Percentiles rank a stretch among this genome's conserved stretches.
phyloP scores from a whole-genome alignment of 2,113 vertebrate genomes.

The Canis aureus region DNA sequence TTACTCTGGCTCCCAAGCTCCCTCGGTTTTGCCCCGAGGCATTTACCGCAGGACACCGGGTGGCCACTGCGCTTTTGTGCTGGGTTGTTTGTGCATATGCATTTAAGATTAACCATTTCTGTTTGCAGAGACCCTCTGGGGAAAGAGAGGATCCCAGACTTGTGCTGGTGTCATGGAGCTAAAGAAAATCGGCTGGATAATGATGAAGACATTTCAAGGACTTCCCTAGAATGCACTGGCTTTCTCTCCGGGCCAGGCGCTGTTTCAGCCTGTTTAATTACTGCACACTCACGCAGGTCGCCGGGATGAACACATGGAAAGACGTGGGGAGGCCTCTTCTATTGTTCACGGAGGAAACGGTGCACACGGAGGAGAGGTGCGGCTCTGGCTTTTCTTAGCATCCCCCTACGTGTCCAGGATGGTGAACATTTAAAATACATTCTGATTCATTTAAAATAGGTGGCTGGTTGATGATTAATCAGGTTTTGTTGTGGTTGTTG shows the following conservation, averaged over 20 bases:
- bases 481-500: background rate
- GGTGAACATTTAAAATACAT: constrained; percentile 63
- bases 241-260: constrained; percentile 79
- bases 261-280: constrained; percentile 86
- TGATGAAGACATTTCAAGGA: constrained; percentile 91
- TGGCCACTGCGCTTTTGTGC: constrained; percentile 68
- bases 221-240: constrained; percentile 75
- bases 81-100: constrained; percentile 41
- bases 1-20: background rate
- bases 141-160: constrained; percentile 68
- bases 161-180: constrained; percentile 87
- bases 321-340: constrained; percentile 79
- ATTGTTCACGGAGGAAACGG: constrained; percentile 74
- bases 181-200: constrained; percentile 81
- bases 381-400: constrained; percentile 62
- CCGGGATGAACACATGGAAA: constrained; percentile 81
- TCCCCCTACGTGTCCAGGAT: constrained; percentile 52
- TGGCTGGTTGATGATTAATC: constrained; percentile 9
- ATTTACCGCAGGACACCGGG: background rate
- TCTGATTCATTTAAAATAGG: constrained; percentile 69
- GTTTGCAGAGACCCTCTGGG: constrained; percentile 74
- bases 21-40: background rate
- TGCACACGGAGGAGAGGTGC: background rate
- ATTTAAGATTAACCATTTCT: constrained; percentile 59
- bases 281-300: constrained; percentile 79